Evolutionary conservation across 2,888 invertebrate genomes (phyloP).

Genomic region (Epiperipatus broadwayi): DNA sequence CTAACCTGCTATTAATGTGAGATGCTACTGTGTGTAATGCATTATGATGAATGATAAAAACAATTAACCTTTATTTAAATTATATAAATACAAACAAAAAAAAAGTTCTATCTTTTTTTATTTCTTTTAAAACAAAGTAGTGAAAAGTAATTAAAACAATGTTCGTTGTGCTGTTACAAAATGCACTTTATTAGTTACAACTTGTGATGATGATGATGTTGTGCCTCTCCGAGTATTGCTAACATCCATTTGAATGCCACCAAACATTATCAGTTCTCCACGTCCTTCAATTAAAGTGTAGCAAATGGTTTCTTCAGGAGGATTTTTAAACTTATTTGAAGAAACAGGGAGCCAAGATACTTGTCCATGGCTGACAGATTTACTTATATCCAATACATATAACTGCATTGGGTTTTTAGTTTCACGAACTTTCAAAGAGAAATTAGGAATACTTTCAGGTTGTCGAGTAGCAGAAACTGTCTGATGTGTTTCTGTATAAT

Average conservation of each 20-base stretch:
- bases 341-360: conserved; percentile 17
- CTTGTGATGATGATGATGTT: conserved; percentile 37
- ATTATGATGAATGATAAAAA: too few relatives aligned
- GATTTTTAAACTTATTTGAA: too few relatives aligned
- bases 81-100: too few relatives aligned
- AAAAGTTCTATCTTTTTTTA: too few relatives aligned
- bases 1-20: too few relatives aligned
- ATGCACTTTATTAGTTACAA: conserved; percentile 56
- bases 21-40: too few relatives aligned
- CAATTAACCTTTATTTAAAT: too few relatives aligned
- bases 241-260: conserved; percentile 67
- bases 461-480: too few relatives aligned
- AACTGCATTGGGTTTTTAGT: conserved; percentile 49
- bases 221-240: conserved; percentile 34
- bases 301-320: conserved; percentile 68
- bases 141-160: too few relatives aligned
- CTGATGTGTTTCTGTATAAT: conserved; percentile 26
- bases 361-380: conserved; percentile 44
- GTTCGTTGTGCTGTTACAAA: conserved; percentile 52
- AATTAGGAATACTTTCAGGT: too few relatives aligned
- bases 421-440: not conserved
- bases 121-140: too few relatives aligned
- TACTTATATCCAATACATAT: conserved; percentile 65
- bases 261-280: conserved; percentile 82
- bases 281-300: conserved; percentile 73